phyloP scores from a whole-genome alignment of 2,888 invertebrate species.

The Ptychoptera albimana region DNA sequence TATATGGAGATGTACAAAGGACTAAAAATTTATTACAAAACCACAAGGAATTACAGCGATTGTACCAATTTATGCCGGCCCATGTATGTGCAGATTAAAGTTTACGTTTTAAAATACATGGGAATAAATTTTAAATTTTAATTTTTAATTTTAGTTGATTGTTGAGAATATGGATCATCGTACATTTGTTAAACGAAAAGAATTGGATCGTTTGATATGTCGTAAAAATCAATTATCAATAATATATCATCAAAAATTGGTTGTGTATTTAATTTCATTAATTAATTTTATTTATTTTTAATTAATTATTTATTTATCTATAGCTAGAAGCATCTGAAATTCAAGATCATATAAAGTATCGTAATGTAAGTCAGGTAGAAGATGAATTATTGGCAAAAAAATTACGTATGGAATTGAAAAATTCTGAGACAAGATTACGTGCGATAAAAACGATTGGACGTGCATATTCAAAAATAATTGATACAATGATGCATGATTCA shows the following conservation, averaged over 20 bases:
- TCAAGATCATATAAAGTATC: slow-evolving; percentile 24
- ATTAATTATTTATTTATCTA: background rate
- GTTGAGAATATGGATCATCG: slow-evolving; percentile 26
- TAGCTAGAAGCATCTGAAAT: slow-evolving; percentile 19
- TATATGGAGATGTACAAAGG: slow-evolving; percentile 17
- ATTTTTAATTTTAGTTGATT: slow-evolving; percentile 11
- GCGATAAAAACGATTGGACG: slow-evolving; percentile 23
- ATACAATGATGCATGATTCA: slow-evolving; percentile 16
- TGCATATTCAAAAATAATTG: slow-evolving; percentile 23
- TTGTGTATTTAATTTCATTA: too few species aligned
- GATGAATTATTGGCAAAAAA: slow-evolving; percentile 20
- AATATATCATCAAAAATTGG: slow-evolving; percentile 18
- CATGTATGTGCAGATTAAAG: slow-evolving; percentile 9
- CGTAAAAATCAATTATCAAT: slow-evolving; percentile 17
- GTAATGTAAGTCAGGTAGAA: slow-evolving; percentile 20
- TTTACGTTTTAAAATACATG: background rate
- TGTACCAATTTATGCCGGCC: slow-evolving; percentile 25
- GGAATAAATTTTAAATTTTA: background rate
- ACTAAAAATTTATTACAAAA: slow-evolving; percentile 23
- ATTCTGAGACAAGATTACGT: slow-evolving; percentile 24
- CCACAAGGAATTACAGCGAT: slow-evolving; percentile 23
- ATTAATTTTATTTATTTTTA: background rate
- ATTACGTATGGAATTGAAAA: slow-evolving; percentile 22
- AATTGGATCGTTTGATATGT: slow-evolving; percentile 22
- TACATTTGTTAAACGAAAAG: slow-evolving; percentile 26